Evolutionary conservation across 2,888 invertebrate genomes (phyloP), one percentile per base, ranked within the genome.

Genomic region (Antheraea yamamai): DNA sequence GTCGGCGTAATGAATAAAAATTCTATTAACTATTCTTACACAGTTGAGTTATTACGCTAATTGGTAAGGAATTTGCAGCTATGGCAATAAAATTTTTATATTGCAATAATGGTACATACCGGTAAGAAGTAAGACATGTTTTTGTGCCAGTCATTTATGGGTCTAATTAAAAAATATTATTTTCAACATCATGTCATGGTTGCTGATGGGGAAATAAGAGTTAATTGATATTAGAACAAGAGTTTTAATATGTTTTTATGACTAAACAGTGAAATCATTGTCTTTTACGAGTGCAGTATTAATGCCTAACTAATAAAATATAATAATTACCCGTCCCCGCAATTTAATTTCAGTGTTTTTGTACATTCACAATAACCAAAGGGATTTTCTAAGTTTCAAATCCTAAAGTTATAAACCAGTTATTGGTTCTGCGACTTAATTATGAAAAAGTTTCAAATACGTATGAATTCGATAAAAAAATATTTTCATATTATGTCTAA

Each of bases 21-120:
- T 70, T 35, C 39, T 18, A 39, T 68, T 35, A 68, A 18, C 30
- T 35, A 61, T 68, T 68, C 35, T 68, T 68, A 68, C 30, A 35
- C 30, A 68, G 68, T 35, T 35, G 68, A 68, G 39, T 70, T 35
- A 70, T 70, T 70, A 39, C 23, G 7, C 70, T 70, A 70, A 70
- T 70, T 70, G 70, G 39, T 39, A 70, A 39, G 12, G 39, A 70
- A 70, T 70, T 70, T 70, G 70, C 70, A 70, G 70, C 39, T 70
- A 70, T 70, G 8, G 70, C n/a, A 35, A 70, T 70, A 39, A 70
- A 39, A n/a, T 12, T 39, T 70, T 39, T 39, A 70, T 70, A 70
- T 39, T 39, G 18, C 70, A n/a, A 39, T 70, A 70, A 70, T n/a
- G n/a, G 23, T n/a, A 18, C 39, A 39, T 70, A 39, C 70, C 39